Percentiles rank a stretch among this genome's conserved stretches.
phyloP scores from a whole-genome alignment of 2,888 invertebrate genomes.

The Drosophila yooni region DNA sequence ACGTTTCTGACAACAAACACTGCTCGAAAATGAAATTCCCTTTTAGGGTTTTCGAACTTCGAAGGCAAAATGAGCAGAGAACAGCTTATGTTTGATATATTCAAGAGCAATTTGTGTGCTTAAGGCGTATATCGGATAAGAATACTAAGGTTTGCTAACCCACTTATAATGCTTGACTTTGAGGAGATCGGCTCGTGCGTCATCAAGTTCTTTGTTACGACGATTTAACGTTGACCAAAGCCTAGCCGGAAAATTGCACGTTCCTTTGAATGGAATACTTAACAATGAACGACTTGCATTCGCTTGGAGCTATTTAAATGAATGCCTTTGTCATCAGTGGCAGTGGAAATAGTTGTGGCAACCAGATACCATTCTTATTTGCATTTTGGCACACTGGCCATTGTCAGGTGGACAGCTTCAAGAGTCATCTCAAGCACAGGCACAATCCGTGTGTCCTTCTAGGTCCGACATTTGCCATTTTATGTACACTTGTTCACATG shows the following conservation, averaged over 20 bases:
- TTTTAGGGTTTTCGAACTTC: not conserved
- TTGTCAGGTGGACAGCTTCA: slow-evolving; percentile 33
- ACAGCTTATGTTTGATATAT: not conserved
- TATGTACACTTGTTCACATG: slow-evolving; percentile 1
- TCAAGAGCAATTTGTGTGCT: not conserved
- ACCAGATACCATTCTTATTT: slow-evolving; percentile 25
- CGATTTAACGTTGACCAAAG: slow-evolving; percentile 8
- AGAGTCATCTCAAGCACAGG: slow-evolving; percentile 19
- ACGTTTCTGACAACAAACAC: not conserved
- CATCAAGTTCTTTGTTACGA: not conserved
- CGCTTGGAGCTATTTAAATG: slow-evolving; percentile 19
- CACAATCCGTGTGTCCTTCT: slow-evolving; percentile 19
- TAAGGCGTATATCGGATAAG: not conserved
- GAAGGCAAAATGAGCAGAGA: not conserved
- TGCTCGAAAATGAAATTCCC: no score
- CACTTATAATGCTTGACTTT: not conserved
- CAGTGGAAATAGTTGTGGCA: slow-evolving; percentile 2
- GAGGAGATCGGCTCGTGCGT: not conserved
- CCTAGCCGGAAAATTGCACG: not conserved
- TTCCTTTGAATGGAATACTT: slow-evolving; percentile 7
- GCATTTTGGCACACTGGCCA: slow-evolving; percentile 13
- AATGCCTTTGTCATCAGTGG: not conserved
- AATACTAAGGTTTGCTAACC: not conserved
- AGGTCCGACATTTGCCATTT: slow-evolving; percentile 17
- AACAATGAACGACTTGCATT: slow-evolving; percentile 39